A percentile compares a stretch with the other conserved stretches of the same genome.
Evolutionary conservation across 2,797 vertebrate species (phyloP).

Genomic region (Prunella strophiata): DNA sequence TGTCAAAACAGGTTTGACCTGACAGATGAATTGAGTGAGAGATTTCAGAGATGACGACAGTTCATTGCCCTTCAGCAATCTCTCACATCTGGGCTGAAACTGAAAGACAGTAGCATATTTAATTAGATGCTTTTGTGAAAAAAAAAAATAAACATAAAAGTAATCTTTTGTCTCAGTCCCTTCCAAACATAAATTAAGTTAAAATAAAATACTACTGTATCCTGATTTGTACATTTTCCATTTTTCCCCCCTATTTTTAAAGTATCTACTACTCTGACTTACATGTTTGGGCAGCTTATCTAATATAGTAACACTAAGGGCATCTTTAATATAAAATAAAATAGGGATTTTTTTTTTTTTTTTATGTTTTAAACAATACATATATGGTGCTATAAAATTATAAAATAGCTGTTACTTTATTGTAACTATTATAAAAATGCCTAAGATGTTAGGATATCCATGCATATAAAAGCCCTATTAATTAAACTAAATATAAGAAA

Average conservation of each 20-base stretch:
- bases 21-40: neutral
- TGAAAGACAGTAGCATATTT: neutral
- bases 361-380: neutral
- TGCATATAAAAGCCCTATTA: neutral
- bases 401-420: neutral
- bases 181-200: neutral
- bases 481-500: neutral
- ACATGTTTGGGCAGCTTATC: neutral
- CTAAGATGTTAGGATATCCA: neutral
- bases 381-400: neutral
- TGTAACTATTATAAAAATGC: neutral
- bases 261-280: neutral
- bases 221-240: neutral
- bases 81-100: neutral
- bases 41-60: neutral
- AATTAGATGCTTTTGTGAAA: neutral
- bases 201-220: neutral
- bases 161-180: neutral
- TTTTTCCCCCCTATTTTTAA: neutral
- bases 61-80: neutral
- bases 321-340: neutral
- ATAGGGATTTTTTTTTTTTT: no score
- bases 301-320: neutral
- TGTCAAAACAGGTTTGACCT: constrained; percentile 13
- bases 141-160: neutral